phyloP scores from a whole-genome alignment of 2,888 invertebrate species.

The Synergus laeviventris region DNA sequence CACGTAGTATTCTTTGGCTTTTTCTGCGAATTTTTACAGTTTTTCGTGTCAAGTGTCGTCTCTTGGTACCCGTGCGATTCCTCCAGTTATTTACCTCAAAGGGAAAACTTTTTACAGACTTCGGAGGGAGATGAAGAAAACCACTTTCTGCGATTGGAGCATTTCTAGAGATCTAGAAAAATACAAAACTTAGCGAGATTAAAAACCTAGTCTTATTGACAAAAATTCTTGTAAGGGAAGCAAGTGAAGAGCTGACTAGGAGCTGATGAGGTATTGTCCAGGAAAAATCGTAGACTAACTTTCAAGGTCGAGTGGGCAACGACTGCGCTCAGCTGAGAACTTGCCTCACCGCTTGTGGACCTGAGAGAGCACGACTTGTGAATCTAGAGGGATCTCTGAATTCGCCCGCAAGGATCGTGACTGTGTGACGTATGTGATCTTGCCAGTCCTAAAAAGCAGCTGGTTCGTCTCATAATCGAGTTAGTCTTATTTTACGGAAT shows the following conservation, averaged over 20 bases:
- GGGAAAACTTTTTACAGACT: neutral
- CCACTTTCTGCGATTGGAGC: neutral
- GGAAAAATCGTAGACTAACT: constrained; percentile 46
- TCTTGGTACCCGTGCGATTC: constrained; percentile 2
- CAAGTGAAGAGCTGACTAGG: constrained; percentile 17
- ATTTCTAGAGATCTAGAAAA: neutral
- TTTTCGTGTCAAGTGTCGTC: constrained; percentile 24
- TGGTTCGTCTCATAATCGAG: neutral
- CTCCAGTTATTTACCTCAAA: neutral
- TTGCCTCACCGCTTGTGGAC: constrained; percentile 53
- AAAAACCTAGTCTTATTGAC: neutral
- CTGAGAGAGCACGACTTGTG: constrained; percentile 42
- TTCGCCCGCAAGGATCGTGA: constrained; percentile 22
- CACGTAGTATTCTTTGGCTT: constrained; percentile 31
- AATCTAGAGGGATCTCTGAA: constrained; percentile 21
- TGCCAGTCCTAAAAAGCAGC: constrained; percentile 7
- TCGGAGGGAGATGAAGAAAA: neutral
- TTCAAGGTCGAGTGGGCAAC: constrained; percentile 61
- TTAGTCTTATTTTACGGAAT: neutral
- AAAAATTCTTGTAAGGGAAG: neutral
- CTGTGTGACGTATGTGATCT: constrained; percentile 27
- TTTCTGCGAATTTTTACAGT: neutral
- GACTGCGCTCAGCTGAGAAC: constrained; percentile 56
- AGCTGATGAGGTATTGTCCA: constrained; percentile 6
- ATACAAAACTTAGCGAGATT: neutral